Conservation (phyloP, 2,888 invertebrate species). For the Gastrophysa polygoni region DNA sequence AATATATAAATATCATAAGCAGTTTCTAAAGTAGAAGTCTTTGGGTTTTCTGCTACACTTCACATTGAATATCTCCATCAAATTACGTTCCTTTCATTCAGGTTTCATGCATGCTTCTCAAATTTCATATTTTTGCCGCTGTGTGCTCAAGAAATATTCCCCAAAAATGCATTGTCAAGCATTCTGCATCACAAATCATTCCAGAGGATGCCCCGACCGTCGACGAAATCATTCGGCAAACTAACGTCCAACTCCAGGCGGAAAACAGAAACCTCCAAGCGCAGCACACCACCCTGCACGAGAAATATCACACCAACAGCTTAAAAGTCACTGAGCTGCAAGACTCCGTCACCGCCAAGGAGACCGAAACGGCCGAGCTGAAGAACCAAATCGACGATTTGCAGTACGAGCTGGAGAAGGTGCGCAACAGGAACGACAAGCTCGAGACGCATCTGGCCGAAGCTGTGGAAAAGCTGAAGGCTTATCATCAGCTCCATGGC, state of each 20-base stretch:
- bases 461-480: conserved; percentile 88
- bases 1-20: no score
- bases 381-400: conserved; percentile 96
- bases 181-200: no score
- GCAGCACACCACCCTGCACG: conserved; percentile 88
- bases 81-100: no score
- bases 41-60: no score
- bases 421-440: conserved; percentile 76
- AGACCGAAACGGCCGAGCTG: conserved; percentile 93
- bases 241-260: conserved; percentile 84
- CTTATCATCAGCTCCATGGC: conserved; percentile 80
- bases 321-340: conserved; percentile 87
- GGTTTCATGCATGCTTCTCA: no score
- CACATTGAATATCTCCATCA: no score
- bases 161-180: no score
- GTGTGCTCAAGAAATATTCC: no score
- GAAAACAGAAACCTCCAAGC: conserved; percentile 94
- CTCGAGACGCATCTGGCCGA: conserved; percentile 91
- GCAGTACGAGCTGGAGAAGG: conserved; percentile 89
- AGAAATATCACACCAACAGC: conserved; percentile 91
- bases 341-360: conserved; percentile 87
- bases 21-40: no score
- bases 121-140: no score
- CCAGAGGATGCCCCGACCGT: conserved; percentile 71
- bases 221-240: conserved; percentile 83